These are phyloP conservation scores for Scaptomyza graminum DNA, from an alignment of 1,140 invertebrate genomes.

Conservation along the genomic window DNA sequence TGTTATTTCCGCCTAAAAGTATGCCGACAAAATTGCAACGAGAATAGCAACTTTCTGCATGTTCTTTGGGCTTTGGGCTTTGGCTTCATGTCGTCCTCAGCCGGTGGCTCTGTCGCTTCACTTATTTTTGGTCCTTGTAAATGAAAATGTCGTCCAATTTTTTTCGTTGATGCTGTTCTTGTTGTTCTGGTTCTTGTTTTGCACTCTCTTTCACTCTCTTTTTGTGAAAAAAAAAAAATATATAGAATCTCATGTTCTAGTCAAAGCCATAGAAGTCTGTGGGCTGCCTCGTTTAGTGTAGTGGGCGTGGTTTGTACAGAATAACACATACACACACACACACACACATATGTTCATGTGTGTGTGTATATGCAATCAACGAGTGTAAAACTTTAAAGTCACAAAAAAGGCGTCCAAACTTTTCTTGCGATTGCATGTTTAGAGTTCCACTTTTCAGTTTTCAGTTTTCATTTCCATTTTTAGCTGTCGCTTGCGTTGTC, in stretches of 20 bases:
- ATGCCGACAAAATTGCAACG: conserved; percentile 19
- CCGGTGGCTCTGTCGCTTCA: conserved; percentile 21
- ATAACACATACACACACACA: too few relatives aligned
- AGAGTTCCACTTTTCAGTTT: conserved; percentile 32
- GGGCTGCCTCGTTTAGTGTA: conserved; percentile 1
- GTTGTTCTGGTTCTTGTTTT: not conserved
- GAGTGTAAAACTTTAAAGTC: conserved; percentile 57
- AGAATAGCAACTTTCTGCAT: conserved; percentile 37
- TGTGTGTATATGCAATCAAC: not conserved
- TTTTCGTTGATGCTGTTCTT: not conserved
- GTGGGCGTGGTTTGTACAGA: conserved; percentile 7
- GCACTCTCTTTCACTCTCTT: too few relatives aligned
- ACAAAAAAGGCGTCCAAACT: conserved; percentile 34
- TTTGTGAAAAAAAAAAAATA: not conserved
- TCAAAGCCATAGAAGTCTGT: conserved; percentile 19
- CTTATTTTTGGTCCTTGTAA: conserved; percentile 58
- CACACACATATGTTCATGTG: not conserved
- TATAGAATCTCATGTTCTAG: conserved; percentile 10
- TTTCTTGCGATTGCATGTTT: conserved; percentile 42
- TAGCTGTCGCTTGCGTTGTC: conserved; percentile 21
- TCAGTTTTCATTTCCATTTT: conserved; percentile 16
- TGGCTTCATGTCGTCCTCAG: not conserved
- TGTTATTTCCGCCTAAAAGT: conserved; percentile 67
- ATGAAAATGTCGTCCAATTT: conserved; percentile 50
- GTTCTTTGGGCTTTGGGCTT: conserved; percentile 5